A percentile compares a stretch with the other conserved stretches of the same genome.
Evolutionary conservation across 2,888 invertebrate genomes (phyloP).

Genomic region (Adineta ricciae): DNA sequence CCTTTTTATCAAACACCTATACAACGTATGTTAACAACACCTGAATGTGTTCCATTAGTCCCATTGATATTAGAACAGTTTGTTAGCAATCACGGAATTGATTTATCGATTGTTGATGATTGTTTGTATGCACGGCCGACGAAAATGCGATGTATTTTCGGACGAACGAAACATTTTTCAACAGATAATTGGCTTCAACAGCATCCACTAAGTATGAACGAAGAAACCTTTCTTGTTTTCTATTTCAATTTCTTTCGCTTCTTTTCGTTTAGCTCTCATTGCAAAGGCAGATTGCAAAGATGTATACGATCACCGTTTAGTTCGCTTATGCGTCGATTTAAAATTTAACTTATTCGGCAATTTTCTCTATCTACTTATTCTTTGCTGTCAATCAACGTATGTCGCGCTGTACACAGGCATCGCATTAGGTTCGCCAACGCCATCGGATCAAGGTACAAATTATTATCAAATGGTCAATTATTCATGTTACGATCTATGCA

Average conservation of each 20-base stretch:
- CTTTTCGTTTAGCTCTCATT: neutral
- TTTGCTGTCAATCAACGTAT: neutral
- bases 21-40: slow-evolving; percentile 3
- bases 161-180: neutral
- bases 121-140: neutral
- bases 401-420: slow-evolving; percentile 16
- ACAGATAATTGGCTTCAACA: neutral
- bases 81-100: neutral
- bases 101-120: slow-evolving; percentile 19
- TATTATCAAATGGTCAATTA: neutral
- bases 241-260: neutral
- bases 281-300: neutral
- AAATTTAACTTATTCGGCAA: slow-evolving; percentile 12
- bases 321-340: slow-evolving; percentile 1
- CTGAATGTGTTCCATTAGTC: neutral
- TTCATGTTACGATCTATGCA: neutral
- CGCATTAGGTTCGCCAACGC: slow-evolving; percentile 11
- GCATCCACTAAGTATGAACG: neutral
- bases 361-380: neutral
- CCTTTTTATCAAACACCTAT: neutral
- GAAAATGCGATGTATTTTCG: neutral
- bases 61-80: slow-evolving; percentile 4
- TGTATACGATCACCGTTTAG: slow-evolving; percentile 18
- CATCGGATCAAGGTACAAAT: neutral
- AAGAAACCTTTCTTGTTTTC: neutral